A percentile compares a stretch with the other conserved stretches of the same genome.
Evolutionary conservation across 2,888 invertebrate genomes (phyloP).

Genomic region (Melipona bicolor): DNA sequence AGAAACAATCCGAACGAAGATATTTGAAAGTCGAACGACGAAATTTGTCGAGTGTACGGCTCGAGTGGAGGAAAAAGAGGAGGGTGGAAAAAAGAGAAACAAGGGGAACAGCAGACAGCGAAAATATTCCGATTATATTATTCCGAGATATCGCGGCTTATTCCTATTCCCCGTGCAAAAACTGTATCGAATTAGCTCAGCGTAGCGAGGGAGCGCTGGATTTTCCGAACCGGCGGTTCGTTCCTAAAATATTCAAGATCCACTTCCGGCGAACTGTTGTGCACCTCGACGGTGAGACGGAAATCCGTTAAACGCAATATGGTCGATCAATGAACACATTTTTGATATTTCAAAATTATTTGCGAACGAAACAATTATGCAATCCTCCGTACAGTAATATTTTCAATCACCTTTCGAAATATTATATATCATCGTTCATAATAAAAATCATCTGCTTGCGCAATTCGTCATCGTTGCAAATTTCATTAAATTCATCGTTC

Average conservation of each 20-base stretch:
- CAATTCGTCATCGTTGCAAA: no score
- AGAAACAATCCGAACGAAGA: background rate
- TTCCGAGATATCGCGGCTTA: background rate
- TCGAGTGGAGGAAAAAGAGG: no score
- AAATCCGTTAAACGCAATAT: no score
- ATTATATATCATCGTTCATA: no score
- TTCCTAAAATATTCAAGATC: constrained; percentile 34
- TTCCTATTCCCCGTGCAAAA: background rate
- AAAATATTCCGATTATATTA: background rate
- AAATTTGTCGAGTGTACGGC: background rate
- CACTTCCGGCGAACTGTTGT: constrained; percentile 1
- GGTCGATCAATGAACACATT: no score
- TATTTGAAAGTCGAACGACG: background rate
- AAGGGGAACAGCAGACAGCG: background rate
- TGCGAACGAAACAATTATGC: no score
- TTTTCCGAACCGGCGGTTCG: constrained; percentile 18
- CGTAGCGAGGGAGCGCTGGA: background rate
- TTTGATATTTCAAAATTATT: no score
- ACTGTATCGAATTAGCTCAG: background rate
- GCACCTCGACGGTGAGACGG: background rate
- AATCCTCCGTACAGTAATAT: no score
- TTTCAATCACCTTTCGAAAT: no score
- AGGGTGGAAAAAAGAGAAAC: no score
- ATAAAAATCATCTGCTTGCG: no score
- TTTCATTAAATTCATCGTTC: no score